These are phyloP conservation scores for Eudemis profundana DNA, from an alignment of 2,888 invertebrate genomes.

Conservation along the genomic window DNA sequence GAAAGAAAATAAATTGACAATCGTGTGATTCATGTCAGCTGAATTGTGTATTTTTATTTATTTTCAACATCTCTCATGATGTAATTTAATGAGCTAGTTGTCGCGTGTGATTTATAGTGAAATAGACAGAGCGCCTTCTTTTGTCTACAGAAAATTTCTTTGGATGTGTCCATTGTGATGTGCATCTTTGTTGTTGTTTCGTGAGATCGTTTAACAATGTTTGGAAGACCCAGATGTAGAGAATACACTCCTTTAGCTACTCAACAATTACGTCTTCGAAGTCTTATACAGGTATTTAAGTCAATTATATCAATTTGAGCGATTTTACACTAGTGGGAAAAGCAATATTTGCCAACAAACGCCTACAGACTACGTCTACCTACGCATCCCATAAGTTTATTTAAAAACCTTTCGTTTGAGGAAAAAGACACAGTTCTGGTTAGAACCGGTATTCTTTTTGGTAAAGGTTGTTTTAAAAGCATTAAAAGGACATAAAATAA, in stretches of 20 bases:
- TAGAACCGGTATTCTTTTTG: not conserved
- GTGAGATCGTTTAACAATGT: constrained; percentile 67
- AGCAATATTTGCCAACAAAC: constrained; percentile 66
- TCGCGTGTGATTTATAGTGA: not conserved
- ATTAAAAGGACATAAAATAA: too few species aligned
- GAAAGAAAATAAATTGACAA: constrained; percentile 30
- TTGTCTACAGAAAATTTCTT: not conserved
- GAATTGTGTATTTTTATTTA: constrained; percentile 44
- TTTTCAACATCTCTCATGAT: constrained; percentile 9
- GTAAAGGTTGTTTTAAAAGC: not conserved
- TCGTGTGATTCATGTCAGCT: constrained; percentile 40
- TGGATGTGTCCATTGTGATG: constrained; percentile 1
- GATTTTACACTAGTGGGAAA: constrained; percentile 6
- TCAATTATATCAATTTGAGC: constrained; percentile 10
- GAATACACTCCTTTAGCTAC: constrained; percentile 93
- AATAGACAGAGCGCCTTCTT: not conserved
- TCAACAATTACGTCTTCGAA: constrained; percentile 93
- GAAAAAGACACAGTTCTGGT: not conserved
- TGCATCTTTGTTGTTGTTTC: constrained; percentile 45
- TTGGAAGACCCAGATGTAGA: constrained; percentile 88
- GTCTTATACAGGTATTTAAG: constrained; percentile 88
- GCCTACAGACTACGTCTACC: constrained; percentile 56
- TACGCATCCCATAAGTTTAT: not conserved
- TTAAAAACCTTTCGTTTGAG: not conserved
- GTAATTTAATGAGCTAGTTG: constrained; percentile 3